Evolutionary conservation across 2,797 vertebrate species (phyloP).

Genomic region (Babyrousa celebensis): DNA sequence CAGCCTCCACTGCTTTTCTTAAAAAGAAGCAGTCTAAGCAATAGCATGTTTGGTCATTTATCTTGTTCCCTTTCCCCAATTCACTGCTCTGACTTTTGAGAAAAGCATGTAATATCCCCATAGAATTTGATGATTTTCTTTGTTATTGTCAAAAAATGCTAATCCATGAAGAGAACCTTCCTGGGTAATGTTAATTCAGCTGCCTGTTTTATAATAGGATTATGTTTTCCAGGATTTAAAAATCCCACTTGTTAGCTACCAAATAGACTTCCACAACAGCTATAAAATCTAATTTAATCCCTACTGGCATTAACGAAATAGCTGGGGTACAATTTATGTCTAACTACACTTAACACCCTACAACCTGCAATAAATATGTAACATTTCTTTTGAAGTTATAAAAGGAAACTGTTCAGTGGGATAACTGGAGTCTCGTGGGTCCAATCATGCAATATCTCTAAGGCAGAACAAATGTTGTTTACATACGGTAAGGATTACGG

Average conservation of each 20-base stretch:
- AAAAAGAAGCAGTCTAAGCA: constrained; percentile 50
- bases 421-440: constrained; percentile 90
- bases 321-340: constrained; percentile 91
- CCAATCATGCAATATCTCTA: constrained; percentile 91
- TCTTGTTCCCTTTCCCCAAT: constrained; percentile 86
- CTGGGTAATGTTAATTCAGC: constrained; percentile 92
- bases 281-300: constrained; percentile 93
- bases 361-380: constrained; percentile 91
- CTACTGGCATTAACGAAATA: constrained; percentile 92
- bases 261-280: constrained; percentile 91
- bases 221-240: constrained; percentile 93
- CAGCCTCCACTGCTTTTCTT: constrained; percentile 63
- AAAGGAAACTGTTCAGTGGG: constrained; percentile 90
- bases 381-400: constrained; percentile 92
- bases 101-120: constrained; percentile 90
- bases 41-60: constrained; percentile 84
- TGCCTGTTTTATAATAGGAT: constrained; percentile 93
- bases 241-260: constrained; percentile 92
- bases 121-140: constrained; percentile 90
- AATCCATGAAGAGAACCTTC: constrained; percentile 91
- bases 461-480: constrained; percentile 93
- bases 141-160: constrained; percentile 91
- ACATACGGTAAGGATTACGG: constrained; percentile 90
- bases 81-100: constrained; percentile 85
- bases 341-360: constrained; percentile 91